Evolutionary conservation across 92 coral and sea anemone species (phyloP), one percentile per base, ranked within the genome.

Genomic region (Zoanthus gigantus): DNA sequence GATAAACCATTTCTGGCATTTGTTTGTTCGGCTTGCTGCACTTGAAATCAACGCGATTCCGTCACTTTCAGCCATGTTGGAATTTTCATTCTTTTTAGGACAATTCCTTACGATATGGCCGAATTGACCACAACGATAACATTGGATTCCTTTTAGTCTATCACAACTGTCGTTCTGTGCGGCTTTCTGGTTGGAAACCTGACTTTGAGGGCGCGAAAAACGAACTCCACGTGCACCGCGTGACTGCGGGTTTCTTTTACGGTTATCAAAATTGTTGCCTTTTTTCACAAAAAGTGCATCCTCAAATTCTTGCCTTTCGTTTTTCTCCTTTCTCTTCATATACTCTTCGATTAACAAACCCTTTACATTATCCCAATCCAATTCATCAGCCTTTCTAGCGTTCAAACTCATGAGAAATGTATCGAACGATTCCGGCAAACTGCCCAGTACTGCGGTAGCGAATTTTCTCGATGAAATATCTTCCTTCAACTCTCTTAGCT

Each of bases 371-470:
- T 93, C 95, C 23, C 23, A 23, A 23, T 23, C 23, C 23, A 23
- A 23, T 23, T 23, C 23, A 23, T 23, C 23, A 23, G 23, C 23
- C 23, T 23, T 23, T 23, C 23, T 23, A 23, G 23, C 23, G 0
- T 23, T 23, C 23, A 23, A 84, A 50, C 92, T 90, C 71, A 88
- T 90, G 12, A 93, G 79, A 86, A 93, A 93, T 47, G 87, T 93
- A 69, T 91, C 92, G 83, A 90, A 88, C 61, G 92, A 93, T 57
- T 85, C 91, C 72, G 96, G 94, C 77, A 91, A 86, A 72, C 92
- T 90, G 73, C 96, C 96, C 1, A 90, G 78, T 16, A 90, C 90
- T 18, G 87, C 91, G 14, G 91, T 91, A 50, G 94, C 92, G 76
- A 91, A 93, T 80, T 91, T 63, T 29, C 77, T 34, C 56, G 77